A percentile compares a stretch with the other conserved stretches of the same genome.
These are phyloP conservation scores for Xanthostigma xanthostigma DNA, from an alignment of 2,888 invertebrate genomes.

Conservation along the genomic window DNA sequence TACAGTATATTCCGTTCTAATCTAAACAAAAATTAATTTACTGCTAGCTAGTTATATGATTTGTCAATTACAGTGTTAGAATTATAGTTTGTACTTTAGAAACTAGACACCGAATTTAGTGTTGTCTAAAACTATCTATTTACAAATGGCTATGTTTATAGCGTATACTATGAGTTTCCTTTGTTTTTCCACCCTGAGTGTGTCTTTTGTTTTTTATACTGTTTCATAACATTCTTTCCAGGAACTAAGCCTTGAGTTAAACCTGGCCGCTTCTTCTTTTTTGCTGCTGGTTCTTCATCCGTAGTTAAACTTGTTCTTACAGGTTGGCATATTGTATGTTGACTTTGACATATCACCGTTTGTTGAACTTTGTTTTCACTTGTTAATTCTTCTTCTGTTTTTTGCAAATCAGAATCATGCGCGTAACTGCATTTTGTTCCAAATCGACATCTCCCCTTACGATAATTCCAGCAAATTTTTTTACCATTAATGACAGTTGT, in stretches of 20 bases:
- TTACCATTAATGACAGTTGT: constrained; percentile 72
- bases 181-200: too few relatives aligned
- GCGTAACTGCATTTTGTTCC: constrained; percentile 87
- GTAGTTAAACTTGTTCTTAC: constrained; percentile 12
- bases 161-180: too few relatives aligned
- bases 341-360: constrained; percentile 25
- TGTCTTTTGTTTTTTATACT: constrained; percentile 48
- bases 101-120: too few relatives aligned
- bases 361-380: constrained; percentile 34
- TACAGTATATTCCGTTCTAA: too few relatives aligned
- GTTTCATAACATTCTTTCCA: constrained; percentile 72
- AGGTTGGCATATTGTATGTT: constrained; percentile 4
- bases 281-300: constrained; percentile 9
- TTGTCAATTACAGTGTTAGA: too few relatives aligned
- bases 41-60: too few relatives aligned
- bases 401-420: constrained; percentile 73
- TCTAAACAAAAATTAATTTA: too few relatives aligned
- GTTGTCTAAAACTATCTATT: too few relatives aligned
- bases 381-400: constrained; percentile 40
- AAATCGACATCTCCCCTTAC: constrained; percentile 77
- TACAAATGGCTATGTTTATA: too few relatives aligned
- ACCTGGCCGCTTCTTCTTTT: constrained; percentile 62
- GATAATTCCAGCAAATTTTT: constrained; percentile 85
- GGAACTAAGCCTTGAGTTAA: constrained; percentile 61
- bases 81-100: too few relatives aligned